These are phyloP conservation scores for Heliconius eleuchia DNA, from an alignment of 1,140 invertebrate species.

Conservation along the genomic window DNA sequence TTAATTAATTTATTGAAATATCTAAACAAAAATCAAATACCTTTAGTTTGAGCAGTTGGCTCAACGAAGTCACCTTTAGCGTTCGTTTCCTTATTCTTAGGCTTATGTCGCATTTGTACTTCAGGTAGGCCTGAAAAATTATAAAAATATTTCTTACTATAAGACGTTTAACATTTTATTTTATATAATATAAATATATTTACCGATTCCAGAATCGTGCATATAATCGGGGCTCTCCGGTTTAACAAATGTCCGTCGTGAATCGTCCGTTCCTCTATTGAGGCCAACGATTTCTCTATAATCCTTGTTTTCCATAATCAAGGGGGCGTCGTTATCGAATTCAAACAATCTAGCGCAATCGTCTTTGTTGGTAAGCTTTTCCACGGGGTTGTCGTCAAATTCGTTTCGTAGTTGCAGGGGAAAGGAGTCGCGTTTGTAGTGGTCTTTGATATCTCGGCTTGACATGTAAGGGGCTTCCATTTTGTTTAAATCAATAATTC, in stretches of 20 bases:
- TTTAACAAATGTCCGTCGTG: slow-evolving; percentile 71
- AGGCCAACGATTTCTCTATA: slow-evolving; percentile 71
- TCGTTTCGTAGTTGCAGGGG: slow-evolving; percentile 54
- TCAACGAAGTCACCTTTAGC: slow-evolving; percentile 69
- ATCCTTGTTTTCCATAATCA: slow-evolving; percentile 74
- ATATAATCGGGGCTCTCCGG: slow-evolving; percentile 79
- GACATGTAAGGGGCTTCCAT: slow-evolving; percentile 64
- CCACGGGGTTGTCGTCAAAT: slow-evolving; percentile 72
- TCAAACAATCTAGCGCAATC: slow-evolving; percentile 78
- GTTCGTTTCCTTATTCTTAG: slow-evolving; percentile 64
- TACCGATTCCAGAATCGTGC: slow-evolving; percentile 72
- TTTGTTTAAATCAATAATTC: slow-evolving; percentile 78
- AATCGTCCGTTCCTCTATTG: slow-evolving; percentile 72
- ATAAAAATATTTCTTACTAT: background rate
- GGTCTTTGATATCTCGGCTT: slow-evolving; percentile 62
- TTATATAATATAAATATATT: slow-evolving; percentile 22
- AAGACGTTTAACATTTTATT: slow-evolving; percentile 8
- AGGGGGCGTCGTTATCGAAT: slow-evolving; percentile 75
- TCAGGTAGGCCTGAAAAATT: slow-evolving; percentile 64
- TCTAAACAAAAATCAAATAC: slow-evolving; percentile 35
- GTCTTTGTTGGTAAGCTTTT: slow-evolving; percentile 74
- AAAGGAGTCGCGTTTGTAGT: slow-evolving; percentile 61
- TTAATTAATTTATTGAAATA: background rate
- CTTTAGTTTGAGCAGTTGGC: slow-evolving; percentile 64
- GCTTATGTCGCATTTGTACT: slow-evolving; percentile 74